phyloP scores from a whole-genome alignment of 2,113 vertebrate genomes.

The Ailuropoda melanoleuca region DNA sequence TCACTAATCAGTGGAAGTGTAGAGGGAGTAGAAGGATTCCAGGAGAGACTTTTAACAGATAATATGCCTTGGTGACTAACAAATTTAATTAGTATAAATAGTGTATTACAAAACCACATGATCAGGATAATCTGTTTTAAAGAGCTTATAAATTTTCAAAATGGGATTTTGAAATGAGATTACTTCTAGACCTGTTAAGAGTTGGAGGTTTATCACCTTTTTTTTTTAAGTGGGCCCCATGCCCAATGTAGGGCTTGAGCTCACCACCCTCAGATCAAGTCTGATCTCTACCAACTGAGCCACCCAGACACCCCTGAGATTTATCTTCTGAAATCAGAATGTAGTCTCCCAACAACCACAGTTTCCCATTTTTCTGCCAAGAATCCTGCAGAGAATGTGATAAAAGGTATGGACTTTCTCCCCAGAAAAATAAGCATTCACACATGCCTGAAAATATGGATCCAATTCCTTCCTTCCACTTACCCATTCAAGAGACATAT shows the following conservation, averaged over 20 bases:
- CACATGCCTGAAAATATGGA: not conserved
- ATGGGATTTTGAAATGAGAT: conserved; percentile 5
- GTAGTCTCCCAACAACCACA: not conserved
- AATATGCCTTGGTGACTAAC: not conserved
- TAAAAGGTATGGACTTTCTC: not conserved
- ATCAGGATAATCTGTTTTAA: conserved; percentile 1
- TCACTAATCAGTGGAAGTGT: not conserved
- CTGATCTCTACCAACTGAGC: too few species aligned
- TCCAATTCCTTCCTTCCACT: not conserved
- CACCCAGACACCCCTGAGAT: not conserved
- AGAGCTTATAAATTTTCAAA: conserved; percentile 14
- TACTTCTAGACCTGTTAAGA: not conserved
- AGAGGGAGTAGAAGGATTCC: not conserved
- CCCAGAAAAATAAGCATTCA: not conserved
- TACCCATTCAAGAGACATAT: not conserved
- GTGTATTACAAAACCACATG: not conserved
- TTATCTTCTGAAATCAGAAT: conserved; percentile 23
- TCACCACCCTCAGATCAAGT: too few species aligned
- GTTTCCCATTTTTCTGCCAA: not conserved
- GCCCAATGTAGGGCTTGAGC: too few species aligned
- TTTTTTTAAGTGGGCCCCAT: not conserved
- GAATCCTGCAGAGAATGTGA: not conserved
- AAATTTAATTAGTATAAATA: not conserved
- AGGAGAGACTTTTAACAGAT: not conserved
- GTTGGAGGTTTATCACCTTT: not conserved